phyloP scores from a whole-genome alignment of 2,113 vertebrate genomes.

The Scophthalmus maximus region DNA sequence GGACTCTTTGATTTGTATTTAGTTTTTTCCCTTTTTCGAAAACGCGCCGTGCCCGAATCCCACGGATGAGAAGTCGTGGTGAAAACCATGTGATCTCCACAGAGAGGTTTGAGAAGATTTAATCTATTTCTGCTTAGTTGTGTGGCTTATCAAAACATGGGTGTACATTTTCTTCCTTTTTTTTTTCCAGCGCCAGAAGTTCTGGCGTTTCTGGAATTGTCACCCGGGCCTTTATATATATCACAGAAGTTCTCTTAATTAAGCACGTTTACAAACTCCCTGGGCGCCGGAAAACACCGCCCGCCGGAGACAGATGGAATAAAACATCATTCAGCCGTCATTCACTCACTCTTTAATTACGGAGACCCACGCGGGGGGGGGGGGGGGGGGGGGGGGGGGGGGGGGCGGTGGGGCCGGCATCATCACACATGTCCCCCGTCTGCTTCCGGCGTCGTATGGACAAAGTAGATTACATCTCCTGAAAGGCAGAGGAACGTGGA shows the following conservation, averaged over 20 bases:
- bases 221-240: not conserved
- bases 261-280: constrained; percentile 35
- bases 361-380: constrained; percentile 17
- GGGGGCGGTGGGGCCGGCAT: too few relatives aligned
- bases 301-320: constrained; percentile 35
- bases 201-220: constrained; percentile 12
- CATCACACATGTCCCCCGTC: constrained; percentile 24
- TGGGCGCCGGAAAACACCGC: constrained; percentile 10
- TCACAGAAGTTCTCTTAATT: constrained; percentile 26
- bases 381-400: constrained; percentile 30
- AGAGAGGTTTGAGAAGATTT: constrained; percentile 9
- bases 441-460: constrained; percentile 15
- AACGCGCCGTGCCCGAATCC: constrained; percentile 6
- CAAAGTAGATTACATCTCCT: constrained; percentile 35
- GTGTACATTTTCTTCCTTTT: not conserved
- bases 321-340: constrained; percentile 27
- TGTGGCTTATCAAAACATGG: not conserved
- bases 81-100: constrained; percentile 13
- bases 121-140: constrained; percentile 10
- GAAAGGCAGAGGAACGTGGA: constrained; percentile 8
- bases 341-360: constrained; percentile 61
- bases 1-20: not conserved
- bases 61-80: not conserved
- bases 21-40: not conserved
- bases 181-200: not conserved